These are phyloP conservation scores for Grammatotria lemairii DNA, from an alignment of 2,113 vertebrate genomes.

Conservation along the genomic window DNA sequence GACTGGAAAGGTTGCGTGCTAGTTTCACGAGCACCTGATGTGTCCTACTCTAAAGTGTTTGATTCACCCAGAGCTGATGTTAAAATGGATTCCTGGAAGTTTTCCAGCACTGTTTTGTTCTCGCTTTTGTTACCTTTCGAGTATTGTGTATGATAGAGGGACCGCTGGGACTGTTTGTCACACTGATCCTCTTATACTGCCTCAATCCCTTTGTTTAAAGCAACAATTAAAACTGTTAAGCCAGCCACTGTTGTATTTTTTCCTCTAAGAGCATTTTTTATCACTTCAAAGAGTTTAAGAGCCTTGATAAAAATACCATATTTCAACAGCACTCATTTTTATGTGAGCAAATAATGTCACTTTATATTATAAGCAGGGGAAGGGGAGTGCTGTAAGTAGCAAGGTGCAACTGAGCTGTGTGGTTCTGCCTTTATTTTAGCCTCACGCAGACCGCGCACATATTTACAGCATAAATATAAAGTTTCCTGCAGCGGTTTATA, in stretches of 20 bases:
- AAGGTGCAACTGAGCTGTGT: neutral
- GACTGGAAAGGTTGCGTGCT: neutral
- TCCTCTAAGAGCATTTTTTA: conserved; percentile 28
- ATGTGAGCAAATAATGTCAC: conserved; percentile 30
- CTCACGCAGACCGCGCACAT: neutral
- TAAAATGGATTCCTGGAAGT: conserved; percentile 57
- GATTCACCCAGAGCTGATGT: conserved; percentile 33
- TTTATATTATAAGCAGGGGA: neutral
- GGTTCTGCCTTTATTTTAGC: neutral
- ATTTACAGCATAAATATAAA: neutral
- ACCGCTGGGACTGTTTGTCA: conserved; percentile 51
- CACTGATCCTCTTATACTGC: conserved; percentile 52
- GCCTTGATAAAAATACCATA: conserved; percentile 36
- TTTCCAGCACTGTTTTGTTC: conserved; percentile 53
- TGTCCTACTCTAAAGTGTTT: conserved; percentile 3
- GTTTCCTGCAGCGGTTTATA: neutral
- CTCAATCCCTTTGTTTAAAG: conserved; percentile 53
- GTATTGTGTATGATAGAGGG: conserved; percentile 44
- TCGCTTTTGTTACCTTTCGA: conserved; percentile 38
- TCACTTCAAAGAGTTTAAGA: conserved; percentile 49
- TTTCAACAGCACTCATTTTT: conserved; percentile 23
- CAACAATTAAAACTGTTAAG: conserved; percentile 64
- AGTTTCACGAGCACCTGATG: neutral
- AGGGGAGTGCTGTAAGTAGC: neutral
- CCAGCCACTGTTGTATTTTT: conserved; percentile 24